These are phyloP conservation scores for Globicephala melas DNA, from an alignment of 2,113 vertebrate genomes.

Conservation along the genomic window DNA sequence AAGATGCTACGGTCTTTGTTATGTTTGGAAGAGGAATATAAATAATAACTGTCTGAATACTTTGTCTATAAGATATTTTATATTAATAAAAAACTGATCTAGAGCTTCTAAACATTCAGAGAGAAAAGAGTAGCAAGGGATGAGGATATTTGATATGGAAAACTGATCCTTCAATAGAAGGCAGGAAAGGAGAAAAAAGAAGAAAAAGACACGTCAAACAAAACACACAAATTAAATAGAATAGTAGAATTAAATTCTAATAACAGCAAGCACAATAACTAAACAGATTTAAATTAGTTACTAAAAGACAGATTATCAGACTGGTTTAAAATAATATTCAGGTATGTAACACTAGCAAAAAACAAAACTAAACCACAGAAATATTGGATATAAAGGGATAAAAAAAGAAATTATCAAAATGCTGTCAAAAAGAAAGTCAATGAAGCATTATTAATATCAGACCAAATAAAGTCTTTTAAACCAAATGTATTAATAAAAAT, in stretches of 20 bases:
- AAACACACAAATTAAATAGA: neutral
- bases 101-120: neutral
- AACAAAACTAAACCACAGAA: neutral
- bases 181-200: neutral
- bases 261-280: neutral
- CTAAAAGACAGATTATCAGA: neutral
- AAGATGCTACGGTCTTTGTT: neutral
- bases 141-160: neutral
- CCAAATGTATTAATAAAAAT: slow-evolving; percentile 21
- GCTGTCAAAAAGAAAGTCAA: neutral
- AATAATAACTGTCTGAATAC: neutral
- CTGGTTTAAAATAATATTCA: slow-evolving; percentile 25
- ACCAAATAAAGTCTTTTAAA: slow-evolving; percentile 8
- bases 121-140: neutral
- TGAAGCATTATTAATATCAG: neutral
- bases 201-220: neutral
- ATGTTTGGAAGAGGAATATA: neutral
- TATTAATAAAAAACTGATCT: slow-evolving; percentile 3
- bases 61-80: neutral
- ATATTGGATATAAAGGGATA: neutral
- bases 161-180: neutral
- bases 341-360: neutral
- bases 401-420: slow-evolving; percentile 14
- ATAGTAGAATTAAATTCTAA: slow-evolving; percentile 21
- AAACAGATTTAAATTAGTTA: neutral